Conservation (phyloP, 2,797 vertebrate genomes). For the Squalus acanthias region DNA sequence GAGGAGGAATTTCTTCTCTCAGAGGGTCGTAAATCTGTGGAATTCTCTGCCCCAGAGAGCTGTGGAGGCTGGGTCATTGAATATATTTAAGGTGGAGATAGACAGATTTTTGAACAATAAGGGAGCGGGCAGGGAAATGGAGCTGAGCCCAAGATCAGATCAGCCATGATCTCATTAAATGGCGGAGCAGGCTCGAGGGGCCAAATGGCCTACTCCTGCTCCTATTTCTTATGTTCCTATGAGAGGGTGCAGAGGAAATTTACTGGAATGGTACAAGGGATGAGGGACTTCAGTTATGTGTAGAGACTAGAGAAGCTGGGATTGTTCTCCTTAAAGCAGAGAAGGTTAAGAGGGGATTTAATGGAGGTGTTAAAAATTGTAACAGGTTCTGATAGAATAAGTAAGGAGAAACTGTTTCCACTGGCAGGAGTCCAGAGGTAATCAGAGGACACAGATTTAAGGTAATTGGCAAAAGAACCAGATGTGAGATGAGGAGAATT, state of each 20-base stretch:
- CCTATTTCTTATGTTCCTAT: too few species aligned
- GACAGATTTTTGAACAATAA: too few species aligned
- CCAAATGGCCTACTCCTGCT: too few species aligned
- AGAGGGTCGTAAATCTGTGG: too few species aligned
- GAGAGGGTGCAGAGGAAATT: background rate
- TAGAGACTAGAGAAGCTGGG: background rate
- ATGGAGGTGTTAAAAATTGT: background rate
- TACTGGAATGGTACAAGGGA: background rate
- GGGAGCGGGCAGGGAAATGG: too few species aligned
- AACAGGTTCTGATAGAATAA: background rate
- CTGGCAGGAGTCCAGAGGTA: background rate
- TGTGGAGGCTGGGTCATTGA: too few species aligned
- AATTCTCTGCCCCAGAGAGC: too few species aligned
- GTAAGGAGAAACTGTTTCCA: background rate
- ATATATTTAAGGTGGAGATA: too few species aligned
- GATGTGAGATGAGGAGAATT: background rate
- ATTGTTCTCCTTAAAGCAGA: background rate
- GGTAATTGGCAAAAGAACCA: background rate
- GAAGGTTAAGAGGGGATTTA: background rate
- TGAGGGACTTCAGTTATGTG: background rate
- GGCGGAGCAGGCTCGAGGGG: too few species aligned
- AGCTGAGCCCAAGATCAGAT: too few species aligned
- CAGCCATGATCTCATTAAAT: too few species aligned
- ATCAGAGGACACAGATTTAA: background rate
- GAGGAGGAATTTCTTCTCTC: too few species aligned